These are phyloP conservation scores for Episyrphus balteatus DNA, from an alignment of 1,140 invertebrate species.

Conservation along the genomic window DNA sequence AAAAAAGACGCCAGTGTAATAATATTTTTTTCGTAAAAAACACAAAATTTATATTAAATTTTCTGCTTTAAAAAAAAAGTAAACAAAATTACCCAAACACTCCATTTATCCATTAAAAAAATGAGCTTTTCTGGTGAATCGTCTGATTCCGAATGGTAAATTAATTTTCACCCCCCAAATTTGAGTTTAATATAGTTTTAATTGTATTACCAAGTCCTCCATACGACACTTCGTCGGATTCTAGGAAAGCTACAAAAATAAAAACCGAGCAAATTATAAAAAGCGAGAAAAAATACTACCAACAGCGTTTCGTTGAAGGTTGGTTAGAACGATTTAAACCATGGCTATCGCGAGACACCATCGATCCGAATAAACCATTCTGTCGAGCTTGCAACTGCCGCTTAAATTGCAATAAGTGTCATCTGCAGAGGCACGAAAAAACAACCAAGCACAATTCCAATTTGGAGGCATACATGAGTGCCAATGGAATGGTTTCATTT, in stretches of 20 bases:
- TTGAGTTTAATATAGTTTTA: background rate
- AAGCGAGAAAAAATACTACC: slow-evolving; percentile 21
- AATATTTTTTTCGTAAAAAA: no score
- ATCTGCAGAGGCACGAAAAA: slow-evolving; percentile 25
- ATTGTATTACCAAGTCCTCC: background rate
- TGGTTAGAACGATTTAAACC: slow-evolving; percentile 30
- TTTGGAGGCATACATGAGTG: slow-evolving; percentile 9
- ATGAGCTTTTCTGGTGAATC: slow-evolving; percentile 33
- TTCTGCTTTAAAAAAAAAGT: no score
- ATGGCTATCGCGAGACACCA: slow-evolving; percentile 19
- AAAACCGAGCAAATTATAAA: slow-evolving; percentile 14
- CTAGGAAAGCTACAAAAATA: slow-evolving; percentile 22
- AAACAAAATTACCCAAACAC: no score
- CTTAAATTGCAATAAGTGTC: slow-evolving; percentile 31
- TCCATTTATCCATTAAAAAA: no score
- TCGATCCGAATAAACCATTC: slow-evolving; percentile 30
- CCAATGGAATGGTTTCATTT: no score
- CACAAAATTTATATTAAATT: no score
- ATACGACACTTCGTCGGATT: background rate
- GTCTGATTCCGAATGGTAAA: slow-evolving; percentile 28
- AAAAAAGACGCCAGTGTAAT: no score
- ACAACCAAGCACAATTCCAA: slow-evolving; percentile 29
- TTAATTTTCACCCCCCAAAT: background rate
- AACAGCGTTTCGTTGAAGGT: slow-evolving; percentile 29
- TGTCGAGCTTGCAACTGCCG: slow-evolving; percentile 27